These are phyloP conservation scores for Parazoanthus darwini DNA, from an alignment of 92 coral and sea anemone species.

Conservation along the genomic window DNA sequence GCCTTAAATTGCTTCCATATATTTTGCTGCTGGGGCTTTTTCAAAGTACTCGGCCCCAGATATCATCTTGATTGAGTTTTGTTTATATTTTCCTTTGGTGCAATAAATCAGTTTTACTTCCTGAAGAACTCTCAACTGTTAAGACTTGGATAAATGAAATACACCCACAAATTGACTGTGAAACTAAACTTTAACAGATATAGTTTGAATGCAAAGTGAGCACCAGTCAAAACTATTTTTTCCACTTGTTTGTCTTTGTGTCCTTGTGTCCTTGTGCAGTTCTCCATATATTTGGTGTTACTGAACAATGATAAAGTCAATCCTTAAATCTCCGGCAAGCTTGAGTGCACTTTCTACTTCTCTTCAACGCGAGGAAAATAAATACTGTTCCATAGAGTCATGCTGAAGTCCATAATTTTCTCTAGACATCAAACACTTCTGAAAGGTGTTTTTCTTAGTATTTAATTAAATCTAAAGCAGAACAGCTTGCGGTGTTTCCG, in stretches of 20 bases:
- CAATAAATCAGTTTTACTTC: not conserved
- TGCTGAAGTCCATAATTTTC: not conserved
- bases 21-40: not conserved
- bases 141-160: not conserved
- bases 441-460: not conserved
- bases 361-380: not conserved
- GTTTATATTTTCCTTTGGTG: not conserved
- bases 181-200: not conserved
- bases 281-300: not conserved
- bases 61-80: not conserved
- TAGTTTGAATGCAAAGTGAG: not conserved
- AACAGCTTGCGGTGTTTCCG: not conserved
- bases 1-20: not conserved
- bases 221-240: not conserved
- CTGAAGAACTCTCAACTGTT: not conserved
- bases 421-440: not conserved
- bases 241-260: not conserved
- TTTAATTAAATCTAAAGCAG: not conserved
- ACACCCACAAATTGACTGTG: not conserved
- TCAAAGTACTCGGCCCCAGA: no score
- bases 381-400: not conserved
- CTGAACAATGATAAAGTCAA: not conserved
- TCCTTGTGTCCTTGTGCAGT: not conserved
- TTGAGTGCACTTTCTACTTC: not conserved
- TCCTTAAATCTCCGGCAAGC: constrained; percentile 1